Conservation (phyloP, 2,888 invertebrate species). For the Acrocyrtus sp. region DNA sequence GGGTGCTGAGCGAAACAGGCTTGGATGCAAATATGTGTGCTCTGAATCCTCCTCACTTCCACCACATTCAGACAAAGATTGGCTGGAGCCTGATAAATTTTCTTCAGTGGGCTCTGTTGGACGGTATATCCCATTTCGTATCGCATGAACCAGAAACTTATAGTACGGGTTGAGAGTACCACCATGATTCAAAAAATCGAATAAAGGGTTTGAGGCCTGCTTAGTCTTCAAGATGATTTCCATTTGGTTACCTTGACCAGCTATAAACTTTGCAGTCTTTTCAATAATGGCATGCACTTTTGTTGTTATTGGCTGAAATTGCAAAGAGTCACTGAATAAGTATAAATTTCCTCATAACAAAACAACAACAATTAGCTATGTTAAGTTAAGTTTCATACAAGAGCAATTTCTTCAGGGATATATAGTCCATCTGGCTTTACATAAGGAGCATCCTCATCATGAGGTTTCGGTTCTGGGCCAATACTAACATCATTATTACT, state of each 20-base stretch:
- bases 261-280: conserved; percentile 89
- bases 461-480: conserved; percentile 67
- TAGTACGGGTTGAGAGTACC: conserved; percentile 89
- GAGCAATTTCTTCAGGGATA: conserved; percentile 76
- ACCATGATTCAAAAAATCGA: conserved; percentile 90
- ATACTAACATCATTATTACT: conserved; percentile 64
- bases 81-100: background rate
- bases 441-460: conserved; percentile 77
- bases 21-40: conserved; percentile 81
- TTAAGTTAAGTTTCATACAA: conserved; percentile 32
- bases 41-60: conserved; percentile 70
- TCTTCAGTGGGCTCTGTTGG: conserved; percentile 65
- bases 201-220: conserved; percentile 92
- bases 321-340: too few species aligned
- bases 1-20: conserved; percentile 68
- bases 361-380: background rate
- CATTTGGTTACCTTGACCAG: conserved; percentile 91
- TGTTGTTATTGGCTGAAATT: conserved; percentile 80
- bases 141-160: conserved; percentile 73
- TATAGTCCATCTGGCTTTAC: conserved; percentile 77
- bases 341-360: conserved; percentile 7
- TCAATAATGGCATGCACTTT: conserved; percentile 95
- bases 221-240: conserved; percentile 98
- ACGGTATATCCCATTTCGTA: conserved; percentile 75
- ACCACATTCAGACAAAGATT: conserved; percentile 15